These are phyloP conservation scores for Dasyurus viverrinus DNA, from an alignment of 2,113 vertebrate species.

Conservation along the genomic window DNA sequence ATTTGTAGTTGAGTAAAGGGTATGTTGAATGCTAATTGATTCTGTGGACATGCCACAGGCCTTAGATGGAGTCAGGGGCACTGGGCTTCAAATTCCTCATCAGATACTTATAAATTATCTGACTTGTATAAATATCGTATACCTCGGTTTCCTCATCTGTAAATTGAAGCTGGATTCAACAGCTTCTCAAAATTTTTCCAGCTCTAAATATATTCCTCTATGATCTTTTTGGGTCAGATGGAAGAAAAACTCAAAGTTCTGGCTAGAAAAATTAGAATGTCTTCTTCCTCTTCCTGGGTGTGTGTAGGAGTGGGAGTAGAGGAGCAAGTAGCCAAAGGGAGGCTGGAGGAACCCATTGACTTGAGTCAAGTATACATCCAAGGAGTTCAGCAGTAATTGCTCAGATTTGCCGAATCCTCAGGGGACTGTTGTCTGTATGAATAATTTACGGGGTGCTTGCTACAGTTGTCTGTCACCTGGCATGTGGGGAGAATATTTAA, in stretches of 20 bases:
- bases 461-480: constrained; percentile 41
- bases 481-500: constrained; percentile 30
- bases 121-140: neutral
- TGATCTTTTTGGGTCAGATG: neutral
- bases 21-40: neutral
- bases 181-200: neutral
- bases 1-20: neutral
- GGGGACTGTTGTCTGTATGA: neutral
- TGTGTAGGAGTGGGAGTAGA: neutral
- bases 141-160: neutral
- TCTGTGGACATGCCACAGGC: neutral
- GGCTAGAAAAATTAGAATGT: neutral
- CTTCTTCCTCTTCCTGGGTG: too few relatives aligned
- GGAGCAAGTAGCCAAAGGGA: neutral
- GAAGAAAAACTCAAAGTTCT: neutral
- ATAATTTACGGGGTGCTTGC: constrained; percentile 40
- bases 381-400: constrained; percentile 12
- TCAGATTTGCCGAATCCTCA: neutral
- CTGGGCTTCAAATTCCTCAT: neutral
- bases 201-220: neutral
- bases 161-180: neutral
- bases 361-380: constrained; percentile 41
- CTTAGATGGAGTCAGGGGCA: neutral
- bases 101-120: neutral
- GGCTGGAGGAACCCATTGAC: constrained; percentile 1